Base-by-base conservation (phyloP, 2,113 vertebrate genomes). In the Channa argus region DNA sequence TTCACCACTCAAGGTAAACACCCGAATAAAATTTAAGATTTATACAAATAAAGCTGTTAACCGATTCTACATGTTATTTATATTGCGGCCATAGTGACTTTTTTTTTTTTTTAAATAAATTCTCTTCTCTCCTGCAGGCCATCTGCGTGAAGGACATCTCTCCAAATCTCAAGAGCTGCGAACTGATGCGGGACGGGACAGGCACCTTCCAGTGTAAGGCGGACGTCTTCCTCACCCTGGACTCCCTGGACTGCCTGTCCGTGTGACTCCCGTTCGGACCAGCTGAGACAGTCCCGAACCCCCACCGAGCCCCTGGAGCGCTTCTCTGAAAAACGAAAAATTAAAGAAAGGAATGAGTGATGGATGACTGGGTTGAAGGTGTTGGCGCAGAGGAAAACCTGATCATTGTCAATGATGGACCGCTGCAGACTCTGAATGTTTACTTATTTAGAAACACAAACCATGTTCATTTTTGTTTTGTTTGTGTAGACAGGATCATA, bases 151-250 rank as follows among this genome's bases (percentile, higher is more conserved):
- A 85, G 37, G 94, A 95, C 45, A 86, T 94, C 58, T 85, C 93
- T 10, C 93, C 94, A 0, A 90, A 95, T 78, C 93, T 93, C 14
- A 93, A 82, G 86, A 96, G 91, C 93, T 97, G 96, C 63, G 88
- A 91, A 89, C 83, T 88, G 12, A 82, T 95, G 64, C 91, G 86
- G 2, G 94, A 96, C 60, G 82, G 89, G 15, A 79, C 66, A 0
- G 82, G 90, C 1, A 68, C 94, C 5, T 91, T 95, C 71, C 93
- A 86, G 86, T 95, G 96, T 83, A 92, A 93, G 56, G 96, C 92
- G 0, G 93, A 94, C 0, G 86, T 95, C 50, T 93, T 93, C 49
- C 53, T 96, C 63, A 94, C 95, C 3, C 84, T 94, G 70, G 92
- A 92, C 53, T 89, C 94, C 2, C 2, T 69, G 3, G 92, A 93